Evolutionary conservation across 2,888 invertebrate genomes (phyloP).

Genomic region (Octonoba sinensis): DNA sequence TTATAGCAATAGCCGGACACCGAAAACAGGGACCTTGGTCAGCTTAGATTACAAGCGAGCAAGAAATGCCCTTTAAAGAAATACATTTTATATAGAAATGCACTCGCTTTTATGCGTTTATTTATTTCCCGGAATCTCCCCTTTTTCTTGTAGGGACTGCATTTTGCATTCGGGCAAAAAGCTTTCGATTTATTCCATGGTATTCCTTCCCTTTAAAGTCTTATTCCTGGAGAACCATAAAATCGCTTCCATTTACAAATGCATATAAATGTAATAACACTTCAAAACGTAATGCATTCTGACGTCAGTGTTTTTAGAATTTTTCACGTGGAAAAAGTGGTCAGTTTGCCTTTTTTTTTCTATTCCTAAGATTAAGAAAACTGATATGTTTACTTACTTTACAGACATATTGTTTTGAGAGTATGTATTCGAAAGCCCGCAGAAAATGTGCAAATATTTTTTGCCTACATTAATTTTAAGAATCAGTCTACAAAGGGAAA

Average conservation of each 20-base stretch:
- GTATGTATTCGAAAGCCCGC: not conserved
- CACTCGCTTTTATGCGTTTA: conserved; percentile 42
- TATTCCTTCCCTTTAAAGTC: conserved; percentile 23
- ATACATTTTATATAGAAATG: conserved; percentile 57
- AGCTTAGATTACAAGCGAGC: conserved; percentile 54
- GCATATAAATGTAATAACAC: conserved; percentile 62
- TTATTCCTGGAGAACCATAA: conserved; percentile 45
- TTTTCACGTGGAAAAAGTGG: too few species aligned
- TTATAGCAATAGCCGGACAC: conserved; percentile 57
- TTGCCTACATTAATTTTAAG: too few species aligned
- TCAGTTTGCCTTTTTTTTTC: conserved; percentile 10
- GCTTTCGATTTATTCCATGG: conserved; percentile 34
- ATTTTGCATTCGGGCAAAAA: conserved; percentile 60
- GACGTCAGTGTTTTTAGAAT: conserved; percentile 14
- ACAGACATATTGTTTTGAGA: conserved; percentile 3
- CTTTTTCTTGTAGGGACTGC: conserved; percentile 14
- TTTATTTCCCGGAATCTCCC: conserved; percentile 40
- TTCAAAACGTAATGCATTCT: conserved; percentile 58
- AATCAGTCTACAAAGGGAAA: too few species aligned
- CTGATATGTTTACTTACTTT: too few species aligned
- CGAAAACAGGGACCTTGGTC: conserved; percentile 44
- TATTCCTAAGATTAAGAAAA: conserved; percentile 12
- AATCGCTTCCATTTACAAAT: conserved; percentile 62
- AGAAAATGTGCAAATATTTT: not conserved
- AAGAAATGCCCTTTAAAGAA: conserved; percentile 57